Conservation (phyloP, 2,888 invertebrate genomes). For the Arrhopalites spinosus region DNA sequence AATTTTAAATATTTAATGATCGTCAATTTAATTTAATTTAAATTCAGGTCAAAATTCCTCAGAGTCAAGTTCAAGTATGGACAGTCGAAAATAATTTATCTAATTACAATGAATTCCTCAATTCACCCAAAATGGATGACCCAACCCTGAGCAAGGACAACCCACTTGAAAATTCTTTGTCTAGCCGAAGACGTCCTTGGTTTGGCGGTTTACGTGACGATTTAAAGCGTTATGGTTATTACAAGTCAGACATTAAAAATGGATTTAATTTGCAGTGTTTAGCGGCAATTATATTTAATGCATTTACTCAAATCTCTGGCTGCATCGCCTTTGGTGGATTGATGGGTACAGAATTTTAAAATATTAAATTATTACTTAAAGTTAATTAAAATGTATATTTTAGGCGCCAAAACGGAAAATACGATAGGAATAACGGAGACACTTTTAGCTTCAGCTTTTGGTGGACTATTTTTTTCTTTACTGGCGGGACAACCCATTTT, state of each 20-base stretch:
- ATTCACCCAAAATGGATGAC: no score
- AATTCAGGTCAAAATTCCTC: no score
- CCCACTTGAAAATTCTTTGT: no score
- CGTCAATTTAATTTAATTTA: no score
- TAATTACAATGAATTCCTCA: no score
- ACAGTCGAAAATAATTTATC: no score
- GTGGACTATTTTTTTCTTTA: conserved; percentile 61
- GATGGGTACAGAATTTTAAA: conserved; percentile 58
- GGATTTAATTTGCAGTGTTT: conserved; percentile 86
- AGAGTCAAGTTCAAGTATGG: no score
- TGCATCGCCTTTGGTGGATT: conserved; percentile 65
- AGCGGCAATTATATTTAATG: conserved; percentile 94
- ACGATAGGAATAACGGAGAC: conserved; percentile 66
- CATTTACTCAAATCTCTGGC: conserved; percentile 78
- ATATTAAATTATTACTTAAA: background rate
- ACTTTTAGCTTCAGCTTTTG: conserved; percentile 61
- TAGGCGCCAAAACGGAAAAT: conserved; percentile 63
- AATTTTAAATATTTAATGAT: no score
- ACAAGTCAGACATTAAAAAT: conserved; percentile 83
- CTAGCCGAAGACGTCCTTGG: conserved; percentile 63
- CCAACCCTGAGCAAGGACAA: no score
- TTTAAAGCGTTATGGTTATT: conserved; percentile 81
- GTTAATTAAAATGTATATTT: background rate
- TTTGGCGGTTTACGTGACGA: conserved; percentile 92
- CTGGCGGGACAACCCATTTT: conserved; percentile 63